phyloP scores from a whole-genome alignment of 2,888 invertebrate genomes.

The Malacosoma neustria region DNA sequence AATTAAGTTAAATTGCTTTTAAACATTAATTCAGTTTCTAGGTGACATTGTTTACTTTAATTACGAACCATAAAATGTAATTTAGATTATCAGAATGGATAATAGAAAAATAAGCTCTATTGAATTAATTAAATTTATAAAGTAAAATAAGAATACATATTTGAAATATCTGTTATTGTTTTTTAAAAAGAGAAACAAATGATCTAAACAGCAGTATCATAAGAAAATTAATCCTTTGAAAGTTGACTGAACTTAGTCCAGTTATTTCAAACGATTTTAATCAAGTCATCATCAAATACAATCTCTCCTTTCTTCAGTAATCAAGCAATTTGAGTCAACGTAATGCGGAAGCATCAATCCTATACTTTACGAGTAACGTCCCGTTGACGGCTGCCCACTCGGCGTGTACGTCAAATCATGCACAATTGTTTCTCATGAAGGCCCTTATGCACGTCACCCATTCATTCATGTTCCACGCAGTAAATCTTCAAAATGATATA shows the following conservation, averaged over 20 bases:
- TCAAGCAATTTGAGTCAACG: not conserved
- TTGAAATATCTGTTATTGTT: too few relatives aligned
- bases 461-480: slow-evolving; percentile 16
- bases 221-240: not conserved
- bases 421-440: slow-evolving; percentile 13
- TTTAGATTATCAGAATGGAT: too few relatives aligned
- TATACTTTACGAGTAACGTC: not conserved
- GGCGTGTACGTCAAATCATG: not conserved
- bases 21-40: too few relatives aligned
- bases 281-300: not conserved
- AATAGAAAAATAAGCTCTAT: too few relatives aligned
- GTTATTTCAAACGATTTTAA: not conserved
- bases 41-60: too few relatives aligned
- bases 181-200: too few relatives aligned
- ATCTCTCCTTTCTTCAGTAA: not conserved
- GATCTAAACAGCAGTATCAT: too few relatives aligned
- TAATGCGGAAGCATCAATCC: not conserved
- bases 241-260: not conserved
- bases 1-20: too few relatives aligned
- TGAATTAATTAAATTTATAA: too few relatives aligned
- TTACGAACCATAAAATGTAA: too few relatives aligned
- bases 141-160: too few relatives aligned
- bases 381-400: not conserved
- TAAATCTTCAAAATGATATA: slow-evolving; percentile 17
- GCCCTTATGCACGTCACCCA: slow-evolving; percentile 29